phyloP scores from a whole-genome alignment of 2,113 vertebrate genomes.

The Aegypius monachus region DNA sequence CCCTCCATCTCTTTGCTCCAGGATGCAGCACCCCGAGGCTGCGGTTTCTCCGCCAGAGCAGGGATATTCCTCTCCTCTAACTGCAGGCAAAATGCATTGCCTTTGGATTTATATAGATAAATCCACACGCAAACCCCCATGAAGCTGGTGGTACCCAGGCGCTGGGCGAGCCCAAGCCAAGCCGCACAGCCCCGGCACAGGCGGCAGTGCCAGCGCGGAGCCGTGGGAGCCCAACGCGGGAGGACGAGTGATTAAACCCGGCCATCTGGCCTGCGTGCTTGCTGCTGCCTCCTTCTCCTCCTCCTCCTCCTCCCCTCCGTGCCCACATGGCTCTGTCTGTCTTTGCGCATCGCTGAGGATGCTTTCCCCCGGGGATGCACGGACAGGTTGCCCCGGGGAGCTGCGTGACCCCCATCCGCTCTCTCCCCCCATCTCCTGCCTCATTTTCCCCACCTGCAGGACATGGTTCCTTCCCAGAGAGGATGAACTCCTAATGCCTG shows the following conservation, averaged over 20 bases:
- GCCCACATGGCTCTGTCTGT: neutral
- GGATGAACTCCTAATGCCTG: neutral
- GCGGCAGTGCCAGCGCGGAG: neutral
- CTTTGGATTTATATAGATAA: neutral
- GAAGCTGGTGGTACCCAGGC: accelerated
- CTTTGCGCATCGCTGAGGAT: neutral
- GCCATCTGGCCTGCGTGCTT: neutral
- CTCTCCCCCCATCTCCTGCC: neutral
- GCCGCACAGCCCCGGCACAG: neutral
- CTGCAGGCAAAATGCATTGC: neutral
- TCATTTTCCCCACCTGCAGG: neutral
- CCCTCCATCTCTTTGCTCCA: neutral
- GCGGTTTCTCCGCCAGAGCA: neutral
- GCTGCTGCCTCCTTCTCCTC: neutral
- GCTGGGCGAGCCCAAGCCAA: neutral
- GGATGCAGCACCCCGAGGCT: neutral
- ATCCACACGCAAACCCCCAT: accelerated
- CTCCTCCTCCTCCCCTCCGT: neutral
- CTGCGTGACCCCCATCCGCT: accelerated
- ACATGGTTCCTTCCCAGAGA: accelerated
- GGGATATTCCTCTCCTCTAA: neutral
- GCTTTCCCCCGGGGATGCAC: accelerated
- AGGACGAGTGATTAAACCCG: slow-evolving; percentile 6
- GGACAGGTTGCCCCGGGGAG: neutral
- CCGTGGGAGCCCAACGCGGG: neutral